Evolutionary conservation across 2,888 invertebrate genomes (phyloP).

Genomic region (Nesidiocoris tenuis): DNA sequence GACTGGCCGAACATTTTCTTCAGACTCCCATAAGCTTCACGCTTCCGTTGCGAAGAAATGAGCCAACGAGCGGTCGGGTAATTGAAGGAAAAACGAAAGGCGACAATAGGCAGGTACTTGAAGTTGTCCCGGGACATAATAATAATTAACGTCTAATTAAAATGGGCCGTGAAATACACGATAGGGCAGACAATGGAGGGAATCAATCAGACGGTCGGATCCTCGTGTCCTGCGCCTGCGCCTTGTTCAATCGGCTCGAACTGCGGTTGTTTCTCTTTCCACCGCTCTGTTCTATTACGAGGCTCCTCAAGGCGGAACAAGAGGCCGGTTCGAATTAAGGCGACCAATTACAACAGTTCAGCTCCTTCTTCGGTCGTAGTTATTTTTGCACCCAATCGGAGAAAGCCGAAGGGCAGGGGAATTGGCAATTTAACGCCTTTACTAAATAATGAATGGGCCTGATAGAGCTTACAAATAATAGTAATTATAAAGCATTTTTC

Average conservation of each 20-base stretch:
- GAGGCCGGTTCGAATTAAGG: background rate
- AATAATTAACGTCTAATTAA: constrained; percentile 45
- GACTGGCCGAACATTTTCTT: no score
- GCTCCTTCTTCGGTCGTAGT: background rate
- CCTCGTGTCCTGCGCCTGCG: background rate
- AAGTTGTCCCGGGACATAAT: constrained; percentile 21
- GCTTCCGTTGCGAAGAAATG: background rate
- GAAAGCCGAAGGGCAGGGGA: no score
- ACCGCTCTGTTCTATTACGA: background rate
- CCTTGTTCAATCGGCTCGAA: background rate
- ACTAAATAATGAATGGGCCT: no score
- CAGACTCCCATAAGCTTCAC: no score
- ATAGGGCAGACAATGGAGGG: constrained; percentile 34
- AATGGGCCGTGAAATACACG: constrained; percentile 43
- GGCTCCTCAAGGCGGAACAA: background rate
- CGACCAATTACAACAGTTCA: background rate
- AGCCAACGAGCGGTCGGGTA: background rate
- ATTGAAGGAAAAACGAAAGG: constrained; percentile 30
- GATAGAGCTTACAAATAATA: no score
- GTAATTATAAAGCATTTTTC: no score
- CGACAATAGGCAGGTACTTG: constrained; percentile 1
- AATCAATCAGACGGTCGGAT: constrained; percentile 34
- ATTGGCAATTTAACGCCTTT: no score
- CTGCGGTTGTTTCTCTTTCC: background rate
- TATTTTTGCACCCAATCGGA: no score